A percentile compares a stretch with the other conserved stretches of the same genome.
Conservation (phyloP, 2,888 invertebrate genomes). For the Chydorus sphaericus region DNA sequence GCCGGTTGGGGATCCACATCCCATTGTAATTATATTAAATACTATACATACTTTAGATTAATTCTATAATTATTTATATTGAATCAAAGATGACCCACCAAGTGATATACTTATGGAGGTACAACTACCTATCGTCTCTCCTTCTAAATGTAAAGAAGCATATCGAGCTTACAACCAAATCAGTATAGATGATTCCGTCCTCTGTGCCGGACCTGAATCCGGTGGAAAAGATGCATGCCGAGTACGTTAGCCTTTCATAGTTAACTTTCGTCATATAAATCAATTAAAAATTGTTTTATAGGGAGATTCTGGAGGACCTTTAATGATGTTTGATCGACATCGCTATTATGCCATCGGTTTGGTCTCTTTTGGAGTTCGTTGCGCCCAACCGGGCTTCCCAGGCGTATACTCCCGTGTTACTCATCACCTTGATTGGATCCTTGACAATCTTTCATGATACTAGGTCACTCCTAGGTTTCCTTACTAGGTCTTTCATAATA, state of each 20-base stretch:
- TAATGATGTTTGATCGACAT: slow-evolving; percentile 42
- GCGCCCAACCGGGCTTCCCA: slow-evolving; percentile 36
- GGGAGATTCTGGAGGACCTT: slow-evolving; percentile 66
- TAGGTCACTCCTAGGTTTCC: not conserved
- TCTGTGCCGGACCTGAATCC: slow-evolving; percentile 11
- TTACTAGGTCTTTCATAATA: no score
- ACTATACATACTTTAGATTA: not conserved
- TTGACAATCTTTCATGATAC: slow-evolving; percentile 13
- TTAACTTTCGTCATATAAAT: not conserved
- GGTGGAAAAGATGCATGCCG: slow-evolving; percentile 15
- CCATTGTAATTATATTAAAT: slow-evolving; percentile 46
- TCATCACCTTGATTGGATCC: slow-evolving; percentile 27
- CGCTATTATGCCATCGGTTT: slow-evolving; percentile 46
- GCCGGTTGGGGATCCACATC: slow-evolving; percentile 68
- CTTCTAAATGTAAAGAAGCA: slow-evolving; percentile 5
- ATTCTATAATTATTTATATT: not conserved
- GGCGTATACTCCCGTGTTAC: slow-evolving; percentile 29
- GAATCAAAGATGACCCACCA: slow-evolving; percentile 8
- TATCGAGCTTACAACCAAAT: slow-evolving; percentile 9
- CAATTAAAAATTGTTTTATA: slow-evolving; percentile 15
- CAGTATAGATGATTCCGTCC: slow-evolving; percentile 11
- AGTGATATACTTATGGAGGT: slow-evolving; percentile 10
- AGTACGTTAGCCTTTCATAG: slow-evolving; percentile 2
- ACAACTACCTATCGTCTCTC: slow-evolving; percentile 10
- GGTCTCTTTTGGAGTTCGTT: slow-evolving; percentile 47